phyloP scores from a whole-genome alignment of 2,113 vertebrate genomes.

The Emydura subglobosa region DNA sequence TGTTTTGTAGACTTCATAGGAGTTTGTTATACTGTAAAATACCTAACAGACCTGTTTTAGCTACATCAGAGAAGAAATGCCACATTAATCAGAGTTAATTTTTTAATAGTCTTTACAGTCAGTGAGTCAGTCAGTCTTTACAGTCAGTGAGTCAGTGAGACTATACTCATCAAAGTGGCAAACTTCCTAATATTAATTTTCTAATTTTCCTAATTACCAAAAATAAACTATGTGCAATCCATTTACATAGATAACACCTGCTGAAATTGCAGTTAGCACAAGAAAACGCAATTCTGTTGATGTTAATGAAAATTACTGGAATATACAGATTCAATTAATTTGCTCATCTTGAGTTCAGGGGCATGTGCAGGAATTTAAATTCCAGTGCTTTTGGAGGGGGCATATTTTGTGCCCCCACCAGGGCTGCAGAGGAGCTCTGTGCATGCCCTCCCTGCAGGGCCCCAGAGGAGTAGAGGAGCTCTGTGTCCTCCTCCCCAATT shows the following conservation, averaged over 20 bases:
- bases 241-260: background rate
- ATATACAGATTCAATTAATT: background rate
- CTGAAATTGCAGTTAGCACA: background rate
- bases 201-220: background rate
- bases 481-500: too few species aligned
- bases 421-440: too few species aligned
- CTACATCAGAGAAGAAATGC: background rate
- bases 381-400: too few species aligned
- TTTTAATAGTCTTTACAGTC: background rate
- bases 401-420: too few species aligned
- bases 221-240: background rate
- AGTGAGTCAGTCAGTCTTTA: background rate
- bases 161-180: background rate
- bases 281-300: background rate
- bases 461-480: too few species aligned
- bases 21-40: background rate
- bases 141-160: background rate
- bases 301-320: background rate
- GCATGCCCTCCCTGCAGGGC: too few species aligned
- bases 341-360: background rate
- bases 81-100: background rate
- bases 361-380: too few species aligned
- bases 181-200: background rate
- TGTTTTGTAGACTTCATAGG: background rate
- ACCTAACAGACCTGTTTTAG: background rate